Conservation (phyloP, 2,797 vertebrate species). For the Lepidocolaptes lacrymiger region DNA sequence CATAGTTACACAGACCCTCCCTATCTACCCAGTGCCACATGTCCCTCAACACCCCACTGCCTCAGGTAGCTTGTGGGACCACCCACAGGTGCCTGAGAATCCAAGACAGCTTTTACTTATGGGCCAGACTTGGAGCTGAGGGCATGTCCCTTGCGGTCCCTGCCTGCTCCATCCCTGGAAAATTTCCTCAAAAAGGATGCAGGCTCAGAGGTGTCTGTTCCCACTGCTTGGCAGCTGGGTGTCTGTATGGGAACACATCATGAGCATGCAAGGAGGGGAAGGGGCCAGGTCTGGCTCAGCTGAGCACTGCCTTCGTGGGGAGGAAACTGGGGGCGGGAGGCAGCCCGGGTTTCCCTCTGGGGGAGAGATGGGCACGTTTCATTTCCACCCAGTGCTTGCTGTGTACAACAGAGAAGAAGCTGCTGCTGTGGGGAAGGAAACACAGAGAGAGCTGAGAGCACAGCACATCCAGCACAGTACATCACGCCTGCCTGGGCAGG, state of each 20-base stretch:
- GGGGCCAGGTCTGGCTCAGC: slow-evolving; percentile 37
- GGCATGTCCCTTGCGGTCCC: not conserved
- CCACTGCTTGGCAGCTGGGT: accelerated
- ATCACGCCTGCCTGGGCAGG: not conserved
- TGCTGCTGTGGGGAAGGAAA: accelerated
- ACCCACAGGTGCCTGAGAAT: not conserved
- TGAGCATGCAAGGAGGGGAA: not conserved
- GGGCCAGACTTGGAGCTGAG: not conserved
- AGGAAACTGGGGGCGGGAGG: slow-evolving; percentile 59
- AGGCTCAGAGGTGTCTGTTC: not conserved
- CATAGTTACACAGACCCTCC: not conserved
- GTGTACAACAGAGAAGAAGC: not conserved
- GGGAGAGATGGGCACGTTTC: slow-evolving; percentile 31
- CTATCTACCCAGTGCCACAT: not conserved
- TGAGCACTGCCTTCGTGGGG: not conserved
- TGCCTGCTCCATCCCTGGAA: not conserved
- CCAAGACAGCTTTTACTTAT: not conserved
- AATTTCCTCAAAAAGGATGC: not conserved
- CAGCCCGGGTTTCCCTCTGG: slow-evolving; percentile 47
- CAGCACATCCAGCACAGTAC: accelerated
- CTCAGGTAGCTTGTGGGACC: not conserved
- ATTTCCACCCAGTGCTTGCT: slow-evolving; percentile 4
- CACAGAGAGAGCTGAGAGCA: not conserved
- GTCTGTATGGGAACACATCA: not conserved
- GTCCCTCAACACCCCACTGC: not conserved